phyloP scores from a whole-genome alignment of 2,113 vertebrate genomes.

The Morone saxatilis region DNA sequence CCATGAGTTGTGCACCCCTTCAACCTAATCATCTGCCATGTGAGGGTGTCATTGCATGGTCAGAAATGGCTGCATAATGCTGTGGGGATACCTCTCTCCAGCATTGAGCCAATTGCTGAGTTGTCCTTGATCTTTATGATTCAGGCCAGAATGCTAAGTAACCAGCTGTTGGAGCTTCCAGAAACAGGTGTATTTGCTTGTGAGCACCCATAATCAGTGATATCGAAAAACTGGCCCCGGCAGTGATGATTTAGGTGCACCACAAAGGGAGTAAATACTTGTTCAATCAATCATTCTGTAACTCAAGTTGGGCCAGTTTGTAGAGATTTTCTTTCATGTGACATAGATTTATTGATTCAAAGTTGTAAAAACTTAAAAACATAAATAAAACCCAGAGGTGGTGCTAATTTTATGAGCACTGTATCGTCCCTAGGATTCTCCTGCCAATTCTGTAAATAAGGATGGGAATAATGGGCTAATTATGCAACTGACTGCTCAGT shows the following conservation, averaged over 20 bases:
- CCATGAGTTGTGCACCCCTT: not conserved
- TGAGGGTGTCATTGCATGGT: not conserved
- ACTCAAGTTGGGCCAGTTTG: too few relatives aligned
- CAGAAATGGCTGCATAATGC: not conserved
- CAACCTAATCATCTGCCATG: not conserved
- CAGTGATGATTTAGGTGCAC: too few relatives aligned
- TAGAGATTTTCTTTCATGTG: too few relatives aligned
- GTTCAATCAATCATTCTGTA: too few relatives aligned
- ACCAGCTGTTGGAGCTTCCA: not conserved
- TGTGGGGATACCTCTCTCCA: too few relatives aligned
- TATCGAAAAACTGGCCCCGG: too few relatives aligned
- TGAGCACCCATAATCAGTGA: too few relatives aligned
- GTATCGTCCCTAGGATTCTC: not conserved
- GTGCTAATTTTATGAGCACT: not conserved
- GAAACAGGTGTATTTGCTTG: not conserved
- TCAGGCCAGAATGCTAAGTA: not conserved
- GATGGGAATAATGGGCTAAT: constrained; percentile 7
- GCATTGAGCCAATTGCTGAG: not conserved
- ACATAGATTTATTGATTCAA: not conserved
- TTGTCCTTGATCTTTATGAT: not conserved
- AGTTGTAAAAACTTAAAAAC: constrained; percentile 43
- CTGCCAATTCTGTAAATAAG: constrained; percentile 4
- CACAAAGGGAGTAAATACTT: too few relatives aligned
- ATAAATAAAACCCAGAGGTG: not conserved
- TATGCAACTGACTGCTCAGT: not conserved